Base-by-base conservation (phyloP, 2,888 invertebrate genomes). In the Odontocerum albicorne region DNA sequence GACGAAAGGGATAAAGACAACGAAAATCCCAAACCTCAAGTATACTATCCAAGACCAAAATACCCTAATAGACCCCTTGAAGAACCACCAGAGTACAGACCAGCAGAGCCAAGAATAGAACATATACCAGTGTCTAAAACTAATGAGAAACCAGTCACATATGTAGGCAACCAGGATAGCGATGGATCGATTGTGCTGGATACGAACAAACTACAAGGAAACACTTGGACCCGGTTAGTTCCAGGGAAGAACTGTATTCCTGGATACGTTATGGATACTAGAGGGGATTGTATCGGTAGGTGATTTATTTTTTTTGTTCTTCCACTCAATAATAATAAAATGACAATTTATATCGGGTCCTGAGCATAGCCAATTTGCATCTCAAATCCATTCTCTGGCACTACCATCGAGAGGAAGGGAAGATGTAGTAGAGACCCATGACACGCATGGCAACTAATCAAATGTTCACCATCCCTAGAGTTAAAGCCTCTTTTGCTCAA, bases 231-330 rank as follows among this genome's bases (percentile, higher is more conserved):
- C 0, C 68, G 66, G 20, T 64, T 70, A 2, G 64, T 66, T 27
- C 71, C 71, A 0, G 66, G 73, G 58, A 64, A 62, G 1, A 66
- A 67, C 7, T 82, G 82, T 65, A 72, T 73, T 8, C 45, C 62
- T 55, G 85, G 85, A 0, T 84, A 81, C 60, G 74, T 80, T 56
- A 65, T 75, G 38, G 80, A 82, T 63, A 68, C 70, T 15, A 71
- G 72, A 59, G 83, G 84, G 3, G 80, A 79, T 40, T 85, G 85
- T 66, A 72, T 77, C 59, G 84, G 84, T 84, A 69, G 71, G 71
- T 49, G 8, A 22, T 39, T 20, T 15, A 35, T 39, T 51, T 6
- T 16, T 33, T 27, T 15, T n/a, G n/a, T n/a, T n/a, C n/a, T n/a
- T n/a, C n/a, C n/a, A n/a, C n/a, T n/a, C n/a, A n/a, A n/a, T n/a